Conservation (phyloP, 2,113 vertebrate species). For the Campylomormyrus numenius region DNA sequence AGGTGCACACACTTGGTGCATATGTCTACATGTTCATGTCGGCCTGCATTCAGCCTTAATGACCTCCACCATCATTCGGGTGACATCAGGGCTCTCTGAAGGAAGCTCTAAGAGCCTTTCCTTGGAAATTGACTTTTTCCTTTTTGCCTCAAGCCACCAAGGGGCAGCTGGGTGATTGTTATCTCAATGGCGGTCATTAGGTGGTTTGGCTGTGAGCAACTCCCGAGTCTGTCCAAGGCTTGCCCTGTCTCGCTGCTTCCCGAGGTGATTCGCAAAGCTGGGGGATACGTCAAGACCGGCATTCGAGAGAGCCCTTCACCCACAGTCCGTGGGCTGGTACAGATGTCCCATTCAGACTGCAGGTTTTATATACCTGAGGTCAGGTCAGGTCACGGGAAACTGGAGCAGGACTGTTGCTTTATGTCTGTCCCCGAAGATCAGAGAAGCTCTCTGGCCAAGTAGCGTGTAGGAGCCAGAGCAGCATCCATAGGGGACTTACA, state of each 20-base stretch:
- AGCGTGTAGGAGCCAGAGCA: background rate
- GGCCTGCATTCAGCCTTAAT: background rate
- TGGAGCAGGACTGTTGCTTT: background rate
- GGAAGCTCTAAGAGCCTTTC: constrained; percentile 19
- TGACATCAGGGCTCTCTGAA: constrained; percentile 6
- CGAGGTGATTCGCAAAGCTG: background rate
- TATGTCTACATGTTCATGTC: constrained; percentile 32
- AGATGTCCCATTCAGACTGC: background rate
- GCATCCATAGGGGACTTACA: background rate
- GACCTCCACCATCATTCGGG: background rate
- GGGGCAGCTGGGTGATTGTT: constrained; percentile 30
- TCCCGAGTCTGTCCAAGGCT: constrained; percentile 13
- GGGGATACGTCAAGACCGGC: background rate
- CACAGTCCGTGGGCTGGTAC: background rate
- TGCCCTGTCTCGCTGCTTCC: background rate
- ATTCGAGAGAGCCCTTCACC: background rate
- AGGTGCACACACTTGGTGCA: constrained; percentile 18
- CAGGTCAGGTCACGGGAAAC: background rate
- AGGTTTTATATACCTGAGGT: background rate
- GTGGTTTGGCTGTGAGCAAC: constrained; percentile 18
- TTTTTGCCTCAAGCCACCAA: background rate
- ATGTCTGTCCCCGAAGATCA: background rate
- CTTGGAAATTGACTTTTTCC: constrained; percentile 15
- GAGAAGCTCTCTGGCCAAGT: background rate
- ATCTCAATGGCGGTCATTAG: constrained; percentile 28